A percentile compares a stretch with the other conserved stretches of the same genome.
phyloP scores from a whole-genome alignment of 2,888 invertebrate genomes.

The Lypha dubia region DNA sequence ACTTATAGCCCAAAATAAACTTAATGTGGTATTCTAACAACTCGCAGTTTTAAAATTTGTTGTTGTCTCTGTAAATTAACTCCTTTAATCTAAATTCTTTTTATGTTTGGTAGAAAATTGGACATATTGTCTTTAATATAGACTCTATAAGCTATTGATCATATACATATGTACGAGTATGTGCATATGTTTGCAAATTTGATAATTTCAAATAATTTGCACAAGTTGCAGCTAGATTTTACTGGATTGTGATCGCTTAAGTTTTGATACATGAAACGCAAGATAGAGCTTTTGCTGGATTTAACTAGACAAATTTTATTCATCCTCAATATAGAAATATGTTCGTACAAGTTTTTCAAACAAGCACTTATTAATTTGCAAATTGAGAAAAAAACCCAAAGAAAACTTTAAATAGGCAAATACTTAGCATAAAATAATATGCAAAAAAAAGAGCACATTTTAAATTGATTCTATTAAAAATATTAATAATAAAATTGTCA shows the following conservation, averaged over 20 bases:
- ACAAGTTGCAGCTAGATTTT: not conserved
- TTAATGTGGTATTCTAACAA: too few relatives aligned
- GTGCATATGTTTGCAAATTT: not conserved
- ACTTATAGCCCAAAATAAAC: too few relatives aligned
- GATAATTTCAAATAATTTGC: not conserved
- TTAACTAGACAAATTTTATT: constrained; percentile 22
- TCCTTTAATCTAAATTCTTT: not conserved
- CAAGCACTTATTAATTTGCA: constrained; percentile 25
- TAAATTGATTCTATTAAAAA: constrained; percentile 19
- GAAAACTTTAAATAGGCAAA: constrained; percentile 3
- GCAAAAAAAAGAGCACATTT: constrained; percentile 1
- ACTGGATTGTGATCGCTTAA: constrained; percentile 6
- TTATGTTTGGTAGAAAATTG: not conserved
- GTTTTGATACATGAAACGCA: constrained; percentile 3
- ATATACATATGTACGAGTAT: too few relatives aligned
- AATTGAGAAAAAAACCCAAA: not conserved
- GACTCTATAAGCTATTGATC: not conserved
- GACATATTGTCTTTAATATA: not conserved
- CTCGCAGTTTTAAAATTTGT: too few relatives aligned
- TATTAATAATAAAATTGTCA: constrained; percentile 1
- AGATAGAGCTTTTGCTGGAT: constrained; percentile 12
- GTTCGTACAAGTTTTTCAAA: constrained; percentile 8
- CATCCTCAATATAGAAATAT: not conserved
- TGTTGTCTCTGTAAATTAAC: not conserved
- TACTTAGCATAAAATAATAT: constrained; percentile 2